phyloP scores from a whole-genome alignment of 2,113 vertebrate genomes.

The Rhinoderma darwinii region DNA sequence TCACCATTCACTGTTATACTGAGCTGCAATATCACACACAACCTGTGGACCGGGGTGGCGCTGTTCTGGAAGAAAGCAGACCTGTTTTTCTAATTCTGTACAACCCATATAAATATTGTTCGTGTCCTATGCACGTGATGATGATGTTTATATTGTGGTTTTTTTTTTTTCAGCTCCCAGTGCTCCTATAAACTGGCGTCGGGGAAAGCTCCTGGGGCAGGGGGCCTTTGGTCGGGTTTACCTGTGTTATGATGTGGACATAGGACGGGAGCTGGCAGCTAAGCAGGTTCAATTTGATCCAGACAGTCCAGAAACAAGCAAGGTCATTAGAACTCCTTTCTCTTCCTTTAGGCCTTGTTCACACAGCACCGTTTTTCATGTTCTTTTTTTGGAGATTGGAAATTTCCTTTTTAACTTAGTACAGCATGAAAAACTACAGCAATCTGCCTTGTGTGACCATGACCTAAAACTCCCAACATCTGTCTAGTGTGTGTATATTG shows the following conservation, averaged over 20 bases:
- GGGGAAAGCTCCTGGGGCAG: conserved; percentile 95
- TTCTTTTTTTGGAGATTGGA: too few relatives aligned
- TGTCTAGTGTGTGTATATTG: background rate
- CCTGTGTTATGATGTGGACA: conserved; percentile 96
- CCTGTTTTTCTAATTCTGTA: too few relatives aligned
- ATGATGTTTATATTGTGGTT: background rate
- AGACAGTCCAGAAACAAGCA: conserved; percentile 96
- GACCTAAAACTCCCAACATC: background rate
- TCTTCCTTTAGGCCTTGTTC: background rate
- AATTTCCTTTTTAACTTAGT: too few relatives aligned
- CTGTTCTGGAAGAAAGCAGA: too few relatives aligned
- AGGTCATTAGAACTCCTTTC: conserved; percentile 76
- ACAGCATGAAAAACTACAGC: background rate
- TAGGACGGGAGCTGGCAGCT: conserved; percentile 92
- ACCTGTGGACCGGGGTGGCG: too few relatives aligned
- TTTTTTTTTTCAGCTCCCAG: conserved; percentile 85
- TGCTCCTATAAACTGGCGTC: conserved; percentile 95
- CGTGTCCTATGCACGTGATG: background rate
- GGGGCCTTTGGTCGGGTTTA: conserved; percentile 97
- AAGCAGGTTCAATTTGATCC: conserved; percentile 99
- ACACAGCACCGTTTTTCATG: background rate
- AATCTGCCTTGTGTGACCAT: background rate
- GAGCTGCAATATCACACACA: too few relatives aligned
- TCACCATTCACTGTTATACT: too few relatives aligned
- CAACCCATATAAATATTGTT: background rate